phyloP scores from a whole-genome alignment of 2,113 vertebrate genomes.

The Lophius piscatorius region DNA sequence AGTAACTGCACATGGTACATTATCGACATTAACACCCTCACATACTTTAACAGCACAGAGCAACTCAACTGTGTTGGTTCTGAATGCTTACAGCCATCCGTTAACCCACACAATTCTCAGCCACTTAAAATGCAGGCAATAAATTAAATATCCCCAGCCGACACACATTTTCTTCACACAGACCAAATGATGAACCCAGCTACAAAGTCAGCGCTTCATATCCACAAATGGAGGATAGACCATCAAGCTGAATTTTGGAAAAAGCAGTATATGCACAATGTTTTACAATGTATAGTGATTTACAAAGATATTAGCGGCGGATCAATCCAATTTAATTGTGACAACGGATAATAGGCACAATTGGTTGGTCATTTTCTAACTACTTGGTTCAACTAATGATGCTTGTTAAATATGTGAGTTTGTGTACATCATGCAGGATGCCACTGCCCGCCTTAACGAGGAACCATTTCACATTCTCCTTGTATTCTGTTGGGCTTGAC shows the following conservation, averaged over 20 bases:
- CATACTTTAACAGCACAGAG: slow-evolving; percentile 53
- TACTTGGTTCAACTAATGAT: too few species aligned
- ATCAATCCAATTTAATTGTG: too few species aligned
- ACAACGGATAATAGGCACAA: too few species aligned
- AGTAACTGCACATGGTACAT: slow-evolving; percentile 65
- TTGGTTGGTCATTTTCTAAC: too few species aligned
- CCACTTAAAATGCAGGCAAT: slow-evolving; percentile 54
- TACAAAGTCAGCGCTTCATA: not conserved
- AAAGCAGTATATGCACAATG: too few species aligned
- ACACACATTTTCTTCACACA: slow-evolving; percentile 43
- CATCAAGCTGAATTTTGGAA: too few species aligned
- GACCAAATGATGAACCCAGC: slow-evolving; percentile 13
- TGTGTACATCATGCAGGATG: slow-evolving; percentile 10
- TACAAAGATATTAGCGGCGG: too few species aligned
- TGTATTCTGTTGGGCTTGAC: slow-evolving; percentile 24
- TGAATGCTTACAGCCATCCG: slow-evolving; percentile 58
- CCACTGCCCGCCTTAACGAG: too few species aligned
- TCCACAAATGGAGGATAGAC: not conserved
- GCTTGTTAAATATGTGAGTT: too few species aligned
- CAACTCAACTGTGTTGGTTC: slow-evolving; percentile 52
- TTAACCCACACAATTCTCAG: slow-evolving; percentile 54
- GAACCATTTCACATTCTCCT: slow-evolving; percentile 34
- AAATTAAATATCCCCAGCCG: slow-evolving; percentile 58
- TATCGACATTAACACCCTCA: slow-evolving; percentile 66
- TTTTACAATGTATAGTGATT: too few species aligned